phyloP scores from a whole-genome alignment of 2,113 vertebrate genomes.

The Ancistrus triradiatus region DNA sequence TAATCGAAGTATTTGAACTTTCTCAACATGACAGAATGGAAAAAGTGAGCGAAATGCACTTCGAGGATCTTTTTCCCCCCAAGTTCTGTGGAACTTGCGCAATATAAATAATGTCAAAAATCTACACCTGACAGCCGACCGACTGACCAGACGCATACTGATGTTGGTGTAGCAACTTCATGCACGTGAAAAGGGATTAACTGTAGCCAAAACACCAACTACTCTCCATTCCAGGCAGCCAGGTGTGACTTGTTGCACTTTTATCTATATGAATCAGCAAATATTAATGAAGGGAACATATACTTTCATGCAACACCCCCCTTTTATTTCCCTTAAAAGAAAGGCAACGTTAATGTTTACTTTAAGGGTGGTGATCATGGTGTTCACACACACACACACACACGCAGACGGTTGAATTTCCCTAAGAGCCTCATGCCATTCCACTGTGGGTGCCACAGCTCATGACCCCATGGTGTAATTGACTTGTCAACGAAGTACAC shows the following conservation, averaged over 20 bases:
- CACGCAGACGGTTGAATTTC: conserved; percentile 20
- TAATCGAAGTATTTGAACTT: too few species aligned
- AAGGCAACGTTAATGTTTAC: conserved; percentile 24
- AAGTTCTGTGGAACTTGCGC: too few species aligned
- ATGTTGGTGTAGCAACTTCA: too few species aligned
- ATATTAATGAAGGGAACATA: neutral
- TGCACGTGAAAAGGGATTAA: too few species aligned
- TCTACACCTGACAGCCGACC: too few species aligned
- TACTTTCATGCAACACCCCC: conserved; percentile 1
- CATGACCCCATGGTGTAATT: conserved; percentile 29
- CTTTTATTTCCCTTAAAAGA: conserved; percentile 18
- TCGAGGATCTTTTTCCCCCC: too few species aligned
- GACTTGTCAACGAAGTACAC: conserved; percentile 29
- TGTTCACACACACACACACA: conserved; percentile 18
- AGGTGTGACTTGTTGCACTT: neutral
- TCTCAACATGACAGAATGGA: too few species aligned
- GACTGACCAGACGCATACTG: too few species aligned
- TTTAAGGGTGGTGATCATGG: conserved; percentile 12
- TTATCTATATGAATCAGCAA: neutral
- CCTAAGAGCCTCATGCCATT: conserved; percentile 14
- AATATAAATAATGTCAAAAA: too few species aligned
- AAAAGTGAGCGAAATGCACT: too few species aligned
- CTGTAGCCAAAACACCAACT: too few species aligned
- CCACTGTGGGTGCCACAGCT: conserved; percentile 27
- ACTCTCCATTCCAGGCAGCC: too few species aligned